phyloP scores from a whole-genome alignment of 2,113 vertebrate species.

The Theropithecus gelada region DNA sequence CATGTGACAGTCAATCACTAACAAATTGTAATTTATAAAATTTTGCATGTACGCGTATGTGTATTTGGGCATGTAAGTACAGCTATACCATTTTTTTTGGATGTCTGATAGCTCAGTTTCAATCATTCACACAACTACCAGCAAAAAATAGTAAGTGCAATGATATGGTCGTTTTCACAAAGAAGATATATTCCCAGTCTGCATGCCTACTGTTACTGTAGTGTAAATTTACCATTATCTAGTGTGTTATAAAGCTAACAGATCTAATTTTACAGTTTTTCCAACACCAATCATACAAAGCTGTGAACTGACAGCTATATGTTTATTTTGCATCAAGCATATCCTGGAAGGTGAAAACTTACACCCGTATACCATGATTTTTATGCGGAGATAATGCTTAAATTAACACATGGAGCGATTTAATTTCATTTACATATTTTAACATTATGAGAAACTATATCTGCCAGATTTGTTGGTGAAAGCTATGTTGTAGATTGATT shows the following conservation, averaged over 20 bases:
- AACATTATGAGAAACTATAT: constrained; percentile 49
- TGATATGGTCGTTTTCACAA: constrained; percentile 25
- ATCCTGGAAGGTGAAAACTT: constrained; percentile 65
- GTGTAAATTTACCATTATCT: constrained; percentile 44
- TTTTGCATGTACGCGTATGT: neutral
- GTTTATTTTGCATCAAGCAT: constrained; percentile 26
- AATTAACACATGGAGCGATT: constrained; percentile 55
- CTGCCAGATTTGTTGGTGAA: constrained; percentile 11
- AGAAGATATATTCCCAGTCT: neutral
- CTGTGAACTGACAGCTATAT: constrained; percentile 70
- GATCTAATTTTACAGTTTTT: constrained; percentile 60
- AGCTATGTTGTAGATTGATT: neutral
- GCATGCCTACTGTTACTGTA: neutral
- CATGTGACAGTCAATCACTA: neutral
- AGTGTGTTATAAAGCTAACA: constrained; percentile 35
- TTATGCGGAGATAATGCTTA: constrained; percentile 57
- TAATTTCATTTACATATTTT: constrained; percentile 66
- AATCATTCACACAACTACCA: neutral
- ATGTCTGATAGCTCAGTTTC: constrained; percentile 31
- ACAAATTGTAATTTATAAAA: neutral
- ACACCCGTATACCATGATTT: neutral
- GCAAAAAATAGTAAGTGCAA: neutral
- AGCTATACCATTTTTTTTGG: neutral
- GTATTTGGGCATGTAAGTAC: neutral
- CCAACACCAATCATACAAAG: constrained; percentile 48